Percentiles rank a stretch among this genome's conserved stretches.
Conservation (phyloP, 2,113 vertebrate species). For the Scopus umbretta region DNA sequence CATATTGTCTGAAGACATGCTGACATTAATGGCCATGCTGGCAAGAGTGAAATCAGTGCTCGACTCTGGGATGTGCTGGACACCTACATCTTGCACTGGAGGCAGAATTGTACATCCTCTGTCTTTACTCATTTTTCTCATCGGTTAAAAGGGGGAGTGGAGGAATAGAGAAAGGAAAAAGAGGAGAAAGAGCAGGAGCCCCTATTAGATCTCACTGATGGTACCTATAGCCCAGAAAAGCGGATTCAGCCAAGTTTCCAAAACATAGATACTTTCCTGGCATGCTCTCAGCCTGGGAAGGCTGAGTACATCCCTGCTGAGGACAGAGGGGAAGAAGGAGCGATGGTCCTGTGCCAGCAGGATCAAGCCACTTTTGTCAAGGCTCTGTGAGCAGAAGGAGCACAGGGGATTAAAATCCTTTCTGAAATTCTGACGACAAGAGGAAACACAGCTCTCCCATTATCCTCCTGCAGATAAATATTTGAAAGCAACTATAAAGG, state of each 20-base stretch:
- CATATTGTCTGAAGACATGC: background rate
- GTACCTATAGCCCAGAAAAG: background rate
- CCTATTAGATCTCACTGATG: background rate
- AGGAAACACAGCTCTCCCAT: conserved; percentile 8
- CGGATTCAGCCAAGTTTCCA: background rate
- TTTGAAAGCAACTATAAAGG: conserved; percentile 49
- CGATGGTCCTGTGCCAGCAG: background rate
- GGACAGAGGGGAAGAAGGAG: background rate
- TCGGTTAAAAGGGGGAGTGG: background rate
- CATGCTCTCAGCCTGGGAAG: background rate
- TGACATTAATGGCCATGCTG: background rate
- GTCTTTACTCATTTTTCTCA: background rate
- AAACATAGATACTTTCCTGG: background rate
- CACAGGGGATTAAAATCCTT: background rate
- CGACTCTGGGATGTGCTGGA: background rate
- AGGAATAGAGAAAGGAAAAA: background rate
- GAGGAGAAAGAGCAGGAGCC: background rate
- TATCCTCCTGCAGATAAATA: conserved; percentile 44
- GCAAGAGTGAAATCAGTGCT: background rate
- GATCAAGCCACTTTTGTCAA: background rate
- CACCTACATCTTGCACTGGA: background rate
- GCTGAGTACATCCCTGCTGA: background rate
- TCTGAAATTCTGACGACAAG: conserved; percentile 12
- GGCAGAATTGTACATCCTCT: background rate
- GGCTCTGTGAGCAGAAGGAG: background rate